Base-by-base conservation (phyloP, 2,113 vertebrate species). In the Ornithorhynchus anatinus region DNA sequence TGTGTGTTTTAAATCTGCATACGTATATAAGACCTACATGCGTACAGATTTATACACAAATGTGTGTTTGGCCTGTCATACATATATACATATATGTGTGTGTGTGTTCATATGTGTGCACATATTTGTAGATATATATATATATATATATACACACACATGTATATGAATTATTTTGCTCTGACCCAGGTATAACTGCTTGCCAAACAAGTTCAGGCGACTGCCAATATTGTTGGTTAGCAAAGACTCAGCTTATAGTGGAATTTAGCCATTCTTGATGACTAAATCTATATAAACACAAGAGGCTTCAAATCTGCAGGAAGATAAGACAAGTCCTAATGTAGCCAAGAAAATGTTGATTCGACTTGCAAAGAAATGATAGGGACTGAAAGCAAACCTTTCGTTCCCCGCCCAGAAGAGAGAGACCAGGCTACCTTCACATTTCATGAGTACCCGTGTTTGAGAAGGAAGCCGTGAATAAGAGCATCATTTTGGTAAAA, bases 111-210 rank as follows among this genome's bases (percentile, higher is more conserved):
- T 69, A 33, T 48, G 80, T 79, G 80, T 59, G 75, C 40, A 13
- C n/a, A n/a, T n/a, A n/a, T 87, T 58, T 68, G 67, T 77, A 85
- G 80, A 84, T 81, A 71, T 43, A 77, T 70, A 16, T 60, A 70
- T 85, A 83, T 77, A 58, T 70, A 84, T n/a, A n/a, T n/a, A n/a
- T n/a, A n/a, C n/a, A n/a, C n/a, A n/a, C n/a, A n/a, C n/a, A n/a
- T n/a, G n/a, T n/a, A n/a, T n/a, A n/a, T n/a, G n/a, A n/a, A n/a
- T n/a, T n/a, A n/a, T 79, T 65, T 72, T 63, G 44, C 39, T 80
- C 71, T 44, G 88, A 89, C 88, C 88, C 83, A 71, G 54, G 80
- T 85, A 69, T 82, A 87, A 80, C 84, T 44, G 52, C 50, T n/a
- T n/a, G 43, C 17, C 16, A 52, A 80, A 42, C 27, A 69, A 50